phyloP scores from a whole-genome alignment of 1,140 invertebrate species.

The Lycorma delicatula region DNA sequence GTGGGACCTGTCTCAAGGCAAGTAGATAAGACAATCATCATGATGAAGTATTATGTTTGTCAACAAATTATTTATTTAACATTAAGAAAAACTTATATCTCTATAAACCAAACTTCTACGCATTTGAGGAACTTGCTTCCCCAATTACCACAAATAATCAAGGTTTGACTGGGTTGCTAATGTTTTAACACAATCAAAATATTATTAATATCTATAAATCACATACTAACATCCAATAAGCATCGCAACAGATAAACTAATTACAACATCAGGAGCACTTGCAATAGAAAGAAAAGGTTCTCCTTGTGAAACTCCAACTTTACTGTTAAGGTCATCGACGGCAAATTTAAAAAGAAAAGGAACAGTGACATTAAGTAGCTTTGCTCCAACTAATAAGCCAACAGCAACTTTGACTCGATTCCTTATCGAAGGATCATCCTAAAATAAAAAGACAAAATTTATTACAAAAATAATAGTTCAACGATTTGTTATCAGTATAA shows the following conservation, averaged over 20 bases:
- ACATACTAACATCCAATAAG: constrained; percentile 80
- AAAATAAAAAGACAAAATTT: constrained; percentile 6
- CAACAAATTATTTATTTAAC: no score
- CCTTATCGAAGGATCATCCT: constrained; percentile 71
- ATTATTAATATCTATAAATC: neutral
- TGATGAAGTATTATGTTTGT: no score
- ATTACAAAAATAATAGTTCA: no score
- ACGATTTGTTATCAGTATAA: constrained; percentile 3
- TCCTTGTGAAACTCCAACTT: constrained; percentile 36
- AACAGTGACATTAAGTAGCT: constrained; percentile 84
- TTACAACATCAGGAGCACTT: constrained; percentile 60
- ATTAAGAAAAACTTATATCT: no score
- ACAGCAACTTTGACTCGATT: constrained; percentile 79
- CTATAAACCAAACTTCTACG: no score
- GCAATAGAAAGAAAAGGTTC: constrained; percentile 52
- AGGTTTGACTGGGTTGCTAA: no score
- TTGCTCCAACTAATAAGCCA: constrained; percentile 67
- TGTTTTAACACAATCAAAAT: neutral
- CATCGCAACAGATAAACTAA: constrained; percentile 65
- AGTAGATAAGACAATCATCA: no score
- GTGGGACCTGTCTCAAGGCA: no score
- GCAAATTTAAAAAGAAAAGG: constrained; percentile 97
- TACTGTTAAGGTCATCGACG: constrained; percentile 79
- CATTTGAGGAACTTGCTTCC: no score
- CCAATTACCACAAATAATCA: no score